Percentiles rank a stretch among this genome's conserved stretches.
Evolutionary conservation across 2,888 invertebrate species (phyloP).

Genomic region (Dryadula phaetusa): DNA sequence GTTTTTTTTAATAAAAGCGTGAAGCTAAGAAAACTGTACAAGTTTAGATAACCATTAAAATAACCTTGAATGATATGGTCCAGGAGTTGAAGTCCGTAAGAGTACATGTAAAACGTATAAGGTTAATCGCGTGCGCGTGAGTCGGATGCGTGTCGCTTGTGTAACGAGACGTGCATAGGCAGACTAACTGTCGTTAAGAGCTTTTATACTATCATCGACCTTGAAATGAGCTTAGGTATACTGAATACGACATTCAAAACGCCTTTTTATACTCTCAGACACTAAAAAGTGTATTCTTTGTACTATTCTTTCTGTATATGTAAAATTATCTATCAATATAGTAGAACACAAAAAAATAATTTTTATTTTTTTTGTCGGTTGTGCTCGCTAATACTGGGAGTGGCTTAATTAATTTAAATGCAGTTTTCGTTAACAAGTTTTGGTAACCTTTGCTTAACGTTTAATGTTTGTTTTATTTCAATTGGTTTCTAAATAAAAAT

Average conservation of each 20-base stretch:
- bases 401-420: too few relatives aligned
- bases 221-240: slow-evolving; percentile 3
- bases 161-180: slow-evolving; percentile 33
- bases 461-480: too few relatives aligned
- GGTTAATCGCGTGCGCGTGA: slow-evolving; percentile 40
- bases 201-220: slow-evolving; percentile 23
- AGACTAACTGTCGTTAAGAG: slow-evolving; percentile 26
- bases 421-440: too few relatives aligned
- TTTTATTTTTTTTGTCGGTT: too few relatives aligned
- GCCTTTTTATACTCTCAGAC: not conserved
- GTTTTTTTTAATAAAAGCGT: too few relatives aligned
- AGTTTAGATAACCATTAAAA: not conserved
- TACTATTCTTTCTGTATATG: too few relatives aligned
- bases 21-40: not conserved
- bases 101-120: slow-evolving; percentile 36
- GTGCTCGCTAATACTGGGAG: too few relatives aligned
- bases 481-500: too few relatives aligned
- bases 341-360: too few relatives aligned
- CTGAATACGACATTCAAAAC: not conserved
- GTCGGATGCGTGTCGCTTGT: slow-evolving; percentile 32
- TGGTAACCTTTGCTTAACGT: too few relatives aligned
- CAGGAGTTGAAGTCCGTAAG: slow-evolving; percentile 28
- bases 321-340: too few relatives aligned
- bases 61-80: slow-evolving; percentile 17
- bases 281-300: too few relatives aligned